These are phyloP conservation scores for Tiaroga cobitis DNA, from an alignment of 2,797 vertebrate species.

Conservation along the genomic window DNA sequence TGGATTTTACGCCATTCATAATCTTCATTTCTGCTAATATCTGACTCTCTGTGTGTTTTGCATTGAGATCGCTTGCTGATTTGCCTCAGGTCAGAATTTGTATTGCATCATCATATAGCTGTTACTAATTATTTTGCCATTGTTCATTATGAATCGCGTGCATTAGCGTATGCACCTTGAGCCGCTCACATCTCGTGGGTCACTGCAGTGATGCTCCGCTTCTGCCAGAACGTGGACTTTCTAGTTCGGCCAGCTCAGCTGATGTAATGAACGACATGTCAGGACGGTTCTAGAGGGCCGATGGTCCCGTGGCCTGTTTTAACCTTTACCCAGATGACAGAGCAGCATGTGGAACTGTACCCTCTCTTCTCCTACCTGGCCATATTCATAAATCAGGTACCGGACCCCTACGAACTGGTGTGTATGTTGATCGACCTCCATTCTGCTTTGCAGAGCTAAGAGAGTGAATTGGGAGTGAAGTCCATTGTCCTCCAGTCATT, in stretches of 20 bases:
- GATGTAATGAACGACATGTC: conserved; percentile 50
- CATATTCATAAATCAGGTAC: conserved; percentile 48
- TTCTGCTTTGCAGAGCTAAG: background rate
- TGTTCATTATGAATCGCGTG: background rate
- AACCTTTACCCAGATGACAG: conserved; percentile 48
- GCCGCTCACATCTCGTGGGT: no score
- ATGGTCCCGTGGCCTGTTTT: conserved; percentile 32
- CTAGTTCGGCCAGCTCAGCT: conserved; percentile 29
- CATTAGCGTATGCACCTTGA: no score
- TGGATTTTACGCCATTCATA: background rate
- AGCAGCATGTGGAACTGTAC: conserved; percentile 15
- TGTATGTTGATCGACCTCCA: background rate
- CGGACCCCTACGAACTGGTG: background rate
- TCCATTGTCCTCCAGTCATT: background rate
- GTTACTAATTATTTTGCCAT: background rate
- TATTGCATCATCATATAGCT: background rate
- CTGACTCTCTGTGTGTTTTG: background rate
- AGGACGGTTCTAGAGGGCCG: conserved; percentile 42
- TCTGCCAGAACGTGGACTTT: conserved; percentile 23
- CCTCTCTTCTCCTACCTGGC: conserved; percentile 5
- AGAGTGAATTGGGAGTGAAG: background rate
- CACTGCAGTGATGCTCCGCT: background rate
- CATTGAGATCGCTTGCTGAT: background rate
- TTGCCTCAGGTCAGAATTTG: background rate
- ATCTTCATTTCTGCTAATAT: background rate